Base-by-base conservation (phyloP, 2,888 invertebrate species). In the Xestia sexstrigata region DNA sequence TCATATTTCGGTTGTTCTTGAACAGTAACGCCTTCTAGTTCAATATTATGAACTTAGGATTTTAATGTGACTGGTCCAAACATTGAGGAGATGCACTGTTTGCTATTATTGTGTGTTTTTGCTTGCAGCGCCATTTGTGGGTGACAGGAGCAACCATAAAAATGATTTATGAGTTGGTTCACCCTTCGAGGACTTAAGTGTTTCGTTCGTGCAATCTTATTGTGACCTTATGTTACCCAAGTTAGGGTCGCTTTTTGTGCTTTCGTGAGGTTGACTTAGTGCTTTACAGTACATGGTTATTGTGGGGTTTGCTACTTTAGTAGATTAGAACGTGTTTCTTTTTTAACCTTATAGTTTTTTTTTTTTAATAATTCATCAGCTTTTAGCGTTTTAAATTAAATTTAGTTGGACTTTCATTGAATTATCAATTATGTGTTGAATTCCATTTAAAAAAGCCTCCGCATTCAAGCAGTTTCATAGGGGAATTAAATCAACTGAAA, bases 101-200 rank as follows among this genome's bases (percentile, higher is more conserved):
- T n/a, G n/a, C n/a, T n/a, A n/a, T n/a, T n/a, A n/a, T n/a, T n/a
- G n/a, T n/a, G n/a, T n/a, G n/a, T n/a, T n/a, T n/a, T 62, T 8
- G 15, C 49, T 76, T 30, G 39, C 63, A 62, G 49, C 67, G 63
- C 35, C 55, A 83, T 73, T 66, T 67, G 15, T 42, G 30, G 52
- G 79, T 73, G 70, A 39, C 67, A 67, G 62, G 60, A 69, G 42
- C 26, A 73, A 55, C 62, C 58, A 20, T 58, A 67, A 82, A 82
- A 82, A 83, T 82, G 73, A 82, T 82, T 82, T 82, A 82, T 82
- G 79, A 63, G 67, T 74, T 35, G 7, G 70, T 35, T 23, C 63
- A 42, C 58, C 35, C 35, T 26, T 65, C 52, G 8, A 8, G 35
- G 68, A 76, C 76, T 62, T 68, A 45, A n/a, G n/a, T 23, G 67